These are phyloP conservation scores for Neocloeon triangulifer DNA, from an alignment of 1,140 invertebrate genomes.

Conservation along the genomic window DNA sequence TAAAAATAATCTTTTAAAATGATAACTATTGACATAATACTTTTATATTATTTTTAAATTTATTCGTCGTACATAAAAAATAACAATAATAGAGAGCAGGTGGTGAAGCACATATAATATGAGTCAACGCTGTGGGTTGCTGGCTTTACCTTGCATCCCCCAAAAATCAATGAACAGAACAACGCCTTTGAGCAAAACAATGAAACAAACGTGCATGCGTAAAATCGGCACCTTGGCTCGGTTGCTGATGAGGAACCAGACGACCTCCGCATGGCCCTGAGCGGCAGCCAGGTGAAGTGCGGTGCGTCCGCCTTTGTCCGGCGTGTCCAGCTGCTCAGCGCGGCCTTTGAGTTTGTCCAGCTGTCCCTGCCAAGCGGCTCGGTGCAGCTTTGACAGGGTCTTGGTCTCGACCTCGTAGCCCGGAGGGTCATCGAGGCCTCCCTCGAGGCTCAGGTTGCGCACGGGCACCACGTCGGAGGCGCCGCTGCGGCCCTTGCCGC, in stretches of 20 bases:
- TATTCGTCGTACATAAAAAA: too few species aligned
- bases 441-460: background rate
- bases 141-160: too few species aligned
- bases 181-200: too few species aligned
- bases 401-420: slow-evolving; percentile 13
- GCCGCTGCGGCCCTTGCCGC: background rate
- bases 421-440: background rate
- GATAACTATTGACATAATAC: too few species aligned
- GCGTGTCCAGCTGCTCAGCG: slow-evolving; percentile 12
- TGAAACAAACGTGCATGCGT: too few species aligned
- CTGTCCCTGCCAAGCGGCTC: slow-evolving; percentile 15
- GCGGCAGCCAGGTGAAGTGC: slow-evolving; percentile 14
- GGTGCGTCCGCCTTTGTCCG: slow-evolving; percentile 12
- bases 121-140: too few species aligned
- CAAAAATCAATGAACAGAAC: too few species aligned
- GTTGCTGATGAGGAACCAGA: slow-evolving; percentile 13
- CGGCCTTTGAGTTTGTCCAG: slow-evolving; percentile 14
- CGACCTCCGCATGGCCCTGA: slow-evolving; percentile 14
- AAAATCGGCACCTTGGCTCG: slow-evolving; percentile 13
- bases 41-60: too few species aligned
- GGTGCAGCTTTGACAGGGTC: slow-evolving; percentile 14
- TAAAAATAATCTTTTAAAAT: too few species aligned
- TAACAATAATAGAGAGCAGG: too few species aligned
- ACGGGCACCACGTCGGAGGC: background rate
- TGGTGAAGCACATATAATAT: too few species aligned